Evolutionary conservation across 2,888 invertebrate genomes (phyloP).

Genomic region (Microdon myrmicae): DNA sequence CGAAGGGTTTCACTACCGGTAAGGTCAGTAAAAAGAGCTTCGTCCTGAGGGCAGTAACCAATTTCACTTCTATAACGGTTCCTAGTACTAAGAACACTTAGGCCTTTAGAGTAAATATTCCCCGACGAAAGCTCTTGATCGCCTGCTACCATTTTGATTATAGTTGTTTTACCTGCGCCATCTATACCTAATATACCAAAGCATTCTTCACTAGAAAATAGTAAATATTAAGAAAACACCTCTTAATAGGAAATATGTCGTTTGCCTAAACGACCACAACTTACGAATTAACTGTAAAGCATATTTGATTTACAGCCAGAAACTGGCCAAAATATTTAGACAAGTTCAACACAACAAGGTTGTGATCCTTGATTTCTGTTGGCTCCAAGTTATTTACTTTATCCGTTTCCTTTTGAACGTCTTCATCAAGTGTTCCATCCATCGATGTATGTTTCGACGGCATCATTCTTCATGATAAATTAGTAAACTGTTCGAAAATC

Average conservation of each 20-base stretch:
- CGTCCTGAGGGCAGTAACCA: constrained; percentile 82
- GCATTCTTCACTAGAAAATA: too few relatives aligned
- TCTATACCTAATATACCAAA: constrained; percentile 86
- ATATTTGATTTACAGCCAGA: constrained; percentile 82
- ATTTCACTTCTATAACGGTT: constrained; percentile 72
- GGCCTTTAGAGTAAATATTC: constrained; percentile 75
- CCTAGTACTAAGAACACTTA: constrained; percentile 69
- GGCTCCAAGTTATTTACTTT: constrained; percentile 67
- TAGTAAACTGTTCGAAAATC: neutral
- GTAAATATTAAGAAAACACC: too few relatives aligned
- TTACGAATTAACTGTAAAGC: constrained; percentile 68
- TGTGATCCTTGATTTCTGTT: constrained; percentile 65
- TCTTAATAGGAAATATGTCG: too few relatives aligned
- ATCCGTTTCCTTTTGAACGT: constrained; percentile 70
- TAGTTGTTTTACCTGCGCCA: constrained; percentile 88
- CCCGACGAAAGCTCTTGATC: constrained; percentile 79
- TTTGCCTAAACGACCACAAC: too few relatives aligned
- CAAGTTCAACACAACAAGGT: constrained; percentile 73
- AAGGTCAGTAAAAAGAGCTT: constrained; percentile 77
- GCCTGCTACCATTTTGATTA: constrained; percentile 91
- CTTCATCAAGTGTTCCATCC: constrained; percentile 67
- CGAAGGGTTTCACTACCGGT: constrained; percentile 76
- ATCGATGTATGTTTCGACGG: constrained; percentile 61
- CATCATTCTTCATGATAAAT: constrained; percentile 53
- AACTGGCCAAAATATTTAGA: constrained; percentile 81